Evolutionary conservation across 2,113 vertebrate species (phyloP).

Genomic region (Leucopsar rothschildi): DNA sequence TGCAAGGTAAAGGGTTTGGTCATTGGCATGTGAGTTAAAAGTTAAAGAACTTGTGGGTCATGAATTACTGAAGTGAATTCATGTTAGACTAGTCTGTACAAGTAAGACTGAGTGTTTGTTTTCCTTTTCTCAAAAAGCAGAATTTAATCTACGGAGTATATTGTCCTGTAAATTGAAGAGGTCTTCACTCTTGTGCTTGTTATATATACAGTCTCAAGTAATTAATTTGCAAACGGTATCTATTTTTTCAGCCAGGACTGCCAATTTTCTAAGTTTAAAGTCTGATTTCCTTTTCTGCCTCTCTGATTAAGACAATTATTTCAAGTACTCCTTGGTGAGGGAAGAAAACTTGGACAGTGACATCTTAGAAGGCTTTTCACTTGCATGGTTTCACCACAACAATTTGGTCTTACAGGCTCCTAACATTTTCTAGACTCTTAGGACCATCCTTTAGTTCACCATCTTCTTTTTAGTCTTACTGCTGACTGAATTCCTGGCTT

Average conservation of each 20-base stretch:
- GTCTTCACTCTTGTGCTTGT: neutral
- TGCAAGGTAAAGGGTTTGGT: neutral
- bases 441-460: rapidly evolving
- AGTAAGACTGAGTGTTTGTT: neutral
- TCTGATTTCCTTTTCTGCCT: neutral
- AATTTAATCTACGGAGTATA: neutral
- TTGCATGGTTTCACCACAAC: neutral
- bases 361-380: neutral
- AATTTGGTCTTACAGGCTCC: neutral
- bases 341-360: neutral
- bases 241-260: neutral
- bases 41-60: neutral
- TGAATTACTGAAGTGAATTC: neutral
- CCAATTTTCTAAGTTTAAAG: neutral
- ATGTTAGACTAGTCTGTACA: neutral
- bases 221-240: neutral
- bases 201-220: neutral
- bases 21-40: rapidly evolving
- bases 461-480: neutral
- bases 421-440: neutral
- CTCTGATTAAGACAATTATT: neutral
- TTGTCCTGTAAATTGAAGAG: neutral
- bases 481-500: neutral
- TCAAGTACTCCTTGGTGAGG: neutral
- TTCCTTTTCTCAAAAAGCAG: neutral